A percentile compares a stretch with the other conserved stretches of the same genome.
Conservation (phyloP, 2,888 invertebrate genomes). For the Melinaea menophilus region DNA sequence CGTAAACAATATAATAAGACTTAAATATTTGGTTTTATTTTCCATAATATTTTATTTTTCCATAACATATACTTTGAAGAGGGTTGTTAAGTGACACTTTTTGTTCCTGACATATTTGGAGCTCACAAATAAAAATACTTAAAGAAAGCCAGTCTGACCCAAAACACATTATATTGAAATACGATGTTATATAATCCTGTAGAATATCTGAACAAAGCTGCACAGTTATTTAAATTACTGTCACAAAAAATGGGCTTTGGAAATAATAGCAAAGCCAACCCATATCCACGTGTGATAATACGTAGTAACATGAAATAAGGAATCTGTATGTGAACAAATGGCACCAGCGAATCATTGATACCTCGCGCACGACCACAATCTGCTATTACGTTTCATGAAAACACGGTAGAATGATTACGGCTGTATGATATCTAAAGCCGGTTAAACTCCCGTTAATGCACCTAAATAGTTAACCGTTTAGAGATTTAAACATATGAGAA, state of each 20-base stretch:
- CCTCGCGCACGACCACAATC: slow-evolving; percentile 69
- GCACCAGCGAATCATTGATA: slow-evolving; percentile 68
- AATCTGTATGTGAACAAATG: slow-evolving; percentile 75
- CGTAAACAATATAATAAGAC: no score
- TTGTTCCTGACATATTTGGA: slow-evolving; percentile 11
- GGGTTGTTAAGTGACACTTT: slow-evolving; percentile 16
- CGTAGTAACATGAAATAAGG: slow-evolving; percentile 76
- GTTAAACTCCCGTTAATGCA: slow-evolving; percentile 23
- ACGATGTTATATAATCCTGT: slow-evolving; percentile 36
- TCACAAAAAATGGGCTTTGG: slow-evolving; percentile 69
- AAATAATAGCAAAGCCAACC: slow-evolving; percentile 63
- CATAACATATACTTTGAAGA: slow-evolving; percentile 15
- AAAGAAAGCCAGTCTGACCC: not conserved
- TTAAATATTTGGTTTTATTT: no score
- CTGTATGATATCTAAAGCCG: slow-evolving; percentile 49
- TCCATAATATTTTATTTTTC: slow-evolving; percentile 5
- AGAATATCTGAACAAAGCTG: slow-evolving; percentile 58
- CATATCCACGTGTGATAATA: slow-evolving; percentile 73
- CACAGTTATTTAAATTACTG: slow-evolving; percentile 72
- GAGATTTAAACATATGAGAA: no score
- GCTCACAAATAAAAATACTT: slow-evolving; percentile 2
- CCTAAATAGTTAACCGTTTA: slow-evolving; percentile 14
- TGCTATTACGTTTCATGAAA: slow-evolving; percentile 74
- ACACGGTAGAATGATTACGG: slow-evolving; percentile 64
- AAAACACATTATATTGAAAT: not conserved